These are phyloP conservation scores for Pogonocichla stellata DNA, from an alignment of 2,113 vertebrate species.

Conservation along the genomic window DNA sequence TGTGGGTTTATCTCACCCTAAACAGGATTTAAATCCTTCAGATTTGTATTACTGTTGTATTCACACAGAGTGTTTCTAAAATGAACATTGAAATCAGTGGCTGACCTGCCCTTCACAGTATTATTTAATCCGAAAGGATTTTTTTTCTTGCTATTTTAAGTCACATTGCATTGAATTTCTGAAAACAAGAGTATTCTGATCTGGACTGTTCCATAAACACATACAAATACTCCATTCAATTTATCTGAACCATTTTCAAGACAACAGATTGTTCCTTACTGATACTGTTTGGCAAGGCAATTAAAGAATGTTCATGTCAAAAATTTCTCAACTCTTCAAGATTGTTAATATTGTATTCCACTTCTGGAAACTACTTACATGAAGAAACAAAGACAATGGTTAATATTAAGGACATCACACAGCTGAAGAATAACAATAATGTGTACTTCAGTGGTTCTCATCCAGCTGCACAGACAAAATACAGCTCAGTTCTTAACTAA, in stretches of 20 bases:
- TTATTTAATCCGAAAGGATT: background rate
- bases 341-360: background rate
- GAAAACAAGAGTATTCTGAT: background rate
- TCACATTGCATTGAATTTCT: background rate
- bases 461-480: background rate
- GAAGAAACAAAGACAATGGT: background rate
- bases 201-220: background rate
- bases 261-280: background rate
- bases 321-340: background rate
- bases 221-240: background rate
- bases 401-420: background rate
- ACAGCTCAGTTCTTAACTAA: background rate
- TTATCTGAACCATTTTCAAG: background rate
- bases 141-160: background rate
- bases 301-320: background rate
- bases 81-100: background rate
- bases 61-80: background rate
- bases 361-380: background rate
- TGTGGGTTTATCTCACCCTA: background rate
- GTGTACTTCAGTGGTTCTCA: background rate
- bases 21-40: background rate
- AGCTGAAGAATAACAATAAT: background rate
- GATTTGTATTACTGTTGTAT: background rate
- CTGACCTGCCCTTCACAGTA: background rate
- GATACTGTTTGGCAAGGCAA: background rate